These are phyloP conservation scores for Drosophila pseudoobscura DNA, from an alignment of 1,140 invertebrate species.

Conservation along the genomic window DNA sequence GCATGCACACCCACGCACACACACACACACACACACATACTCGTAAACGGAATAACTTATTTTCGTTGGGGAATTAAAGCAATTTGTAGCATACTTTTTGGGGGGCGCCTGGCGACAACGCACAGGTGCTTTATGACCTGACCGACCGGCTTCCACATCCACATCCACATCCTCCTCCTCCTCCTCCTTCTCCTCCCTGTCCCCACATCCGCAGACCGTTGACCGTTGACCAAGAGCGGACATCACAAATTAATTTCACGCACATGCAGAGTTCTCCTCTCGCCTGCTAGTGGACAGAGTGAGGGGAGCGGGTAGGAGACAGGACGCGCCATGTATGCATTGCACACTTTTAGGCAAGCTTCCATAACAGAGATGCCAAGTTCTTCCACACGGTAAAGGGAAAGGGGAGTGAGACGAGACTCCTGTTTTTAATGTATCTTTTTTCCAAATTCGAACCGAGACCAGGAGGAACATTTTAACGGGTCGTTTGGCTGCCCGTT, in stretches of 20 bases:
- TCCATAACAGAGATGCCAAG: conserved; percentile 25
- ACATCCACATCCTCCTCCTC: no score
- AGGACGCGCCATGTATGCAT: not conserved
- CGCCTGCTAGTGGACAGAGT: not conserved
- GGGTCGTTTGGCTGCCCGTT: conserved; percentile 7
- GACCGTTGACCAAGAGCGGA: conserved; percentile 34
- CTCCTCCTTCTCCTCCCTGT: no score
- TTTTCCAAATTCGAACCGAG: conserved; percentile 3
- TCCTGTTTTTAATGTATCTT: conserved; percentile 6
- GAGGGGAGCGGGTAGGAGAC: not conserved
- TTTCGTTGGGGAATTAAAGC: conserved; percentile 60
- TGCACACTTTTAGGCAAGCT: conserved; percentile 25
- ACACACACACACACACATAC: not conserved
- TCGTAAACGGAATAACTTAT: conserved; percentile 64
- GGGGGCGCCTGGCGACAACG: conserved; percentile 16
- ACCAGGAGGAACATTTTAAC: conserved; percentile 23
- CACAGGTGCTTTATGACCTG: conserved; percentile 25
- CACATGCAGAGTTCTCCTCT: conserved; percentile 20
- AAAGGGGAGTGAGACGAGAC: not conserved
- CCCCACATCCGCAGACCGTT: conserved; percentile 1
- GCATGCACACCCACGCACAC: conserved; percentile 19
- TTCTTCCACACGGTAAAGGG: not conserved
- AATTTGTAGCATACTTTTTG: conserved; percentile 67
- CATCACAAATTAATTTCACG: conserved; percentile 63
- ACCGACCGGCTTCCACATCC: not conserved